A percentile compares a stretch with the other conserved stretches of the same genome.
These are phyloP conservation scores for Sthenelais limicola DNA, from an alignment of 2,888 invertebrate species.

Conservation along the genomic window DNA sequence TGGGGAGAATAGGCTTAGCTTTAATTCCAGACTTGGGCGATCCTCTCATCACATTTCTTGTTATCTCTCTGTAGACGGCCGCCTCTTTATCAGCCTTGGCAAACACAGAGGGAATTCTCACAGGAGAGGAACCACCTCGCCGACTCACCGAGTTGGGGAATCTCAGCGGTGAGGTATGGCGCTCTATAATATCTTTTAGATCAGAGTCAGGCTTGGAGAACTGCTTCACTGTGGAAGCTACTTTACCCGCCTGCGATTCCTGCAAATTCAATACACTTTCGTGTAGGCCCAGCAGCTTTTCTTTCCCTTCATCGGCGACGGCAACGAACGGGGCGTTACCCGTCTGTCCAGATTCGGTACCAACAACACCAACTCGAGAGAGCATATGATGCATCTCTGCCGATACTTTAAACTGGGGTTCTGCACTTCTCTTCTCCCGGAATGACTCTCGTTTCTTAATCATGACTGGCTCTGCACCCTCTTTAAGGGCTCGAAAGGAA, in stretches of 20 bases:
- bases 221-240: constrained; percentile 58
- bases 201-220: constrained; percentile 48
- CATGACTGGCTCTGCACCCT: background rate
- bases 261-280: constrained; percentile 29
- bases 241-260: constrained; percentile 54
- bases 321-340: background rate
- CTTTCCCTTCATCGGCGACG: background rate
- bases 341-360: background rate
- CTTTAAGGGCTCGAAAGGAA: background rate
- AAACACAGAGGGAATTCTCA: constrained; percentile 63
- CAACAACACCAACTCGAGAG: constrained; percentile 61
- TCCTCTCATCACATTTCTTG: constrained; percentile 34
- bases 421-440: constrained; percentile 43
- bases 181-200: constrained; percentile 50
- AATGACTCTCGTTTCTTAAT: background rate
- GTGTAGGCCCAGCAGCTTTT: too few species aligned
- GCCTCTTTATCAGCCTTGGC: constrained; percentile 54
- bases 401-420: constrained; percentile 62
- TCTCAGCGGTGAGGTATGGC: constrained; percentile 57
- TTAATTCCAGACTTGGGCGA: constrained; percentile 1
- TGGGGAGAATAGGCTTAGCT: constrained; percentile 55
- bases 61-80: constrained; percentile 48
- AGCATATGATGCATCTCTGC: constrained; percentile 62
- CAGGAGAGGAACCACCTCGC: constrained; percentile 54
- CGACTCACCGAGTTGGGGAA: constrained; percentile 56